A percentile compares a stretch with the other conserved stretches of the same genome.
Conservation (phyloP, 1,140 invertebrate genomes). For the Panagrolaimus sp. region DNA sequence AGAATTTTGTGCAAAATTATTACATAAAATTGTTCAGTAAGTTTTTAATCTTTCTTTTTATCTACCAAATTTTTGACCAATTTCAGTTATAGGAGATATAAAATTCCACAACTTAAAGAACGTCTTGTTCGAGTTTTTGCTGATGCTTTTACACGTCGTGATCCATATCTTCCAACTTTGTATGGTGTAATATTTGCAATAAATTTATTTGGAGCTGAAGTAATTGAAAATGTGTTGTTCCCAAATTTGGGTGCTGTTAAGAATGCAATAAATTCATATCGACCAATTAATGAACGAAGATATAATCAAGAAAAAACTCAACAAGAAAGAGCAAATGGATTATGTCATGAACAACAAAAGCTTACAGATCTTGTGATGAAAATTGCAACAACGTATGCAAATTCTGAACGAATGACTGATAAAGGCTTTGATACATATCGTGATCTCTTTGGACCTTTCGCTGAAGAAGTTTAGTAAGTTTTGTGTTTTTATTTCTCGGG, state of each 20-base stretch:
- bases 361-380: too few species aligned
- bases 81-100: not conserved
- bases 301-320: too few species aligned
- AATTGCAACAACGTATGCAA: too few species aligned
- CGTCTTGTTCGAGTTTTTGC: not conserved
- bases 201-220: not conserved
- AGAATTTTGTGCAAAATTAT: conserved; percentile 88
- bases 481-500: conserved; percentile 57
- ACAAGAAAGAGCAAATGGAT: too few species aligned
- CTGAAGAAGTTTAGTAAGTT: too few species aligned
- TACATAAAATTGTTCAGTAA: conserved; percentile 78
- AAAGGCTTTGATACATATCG: too few species aligned
- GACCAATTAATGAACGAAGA: too few species aligned
- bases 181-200: not conserved
- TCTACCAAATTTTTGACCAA: conserved; percentile 68
- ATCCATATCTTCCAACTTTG: conserved; percentile 1
- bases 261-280: too few species aligned
- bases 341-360: too few species aligned
- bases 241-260: not conserved
- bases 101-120: not conserved
- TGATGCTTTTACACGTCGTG: not conserved
- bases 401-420: too few species aligned
- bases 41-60: conserved; percentile 4
- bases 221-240: conserved; percentile 1
- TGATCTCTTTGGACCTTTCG: too few species aligned